Base-by-base conservation (phyloP, 1,140 invertebrate genomes). In the Thalassaphorura encarpata region DNA sequence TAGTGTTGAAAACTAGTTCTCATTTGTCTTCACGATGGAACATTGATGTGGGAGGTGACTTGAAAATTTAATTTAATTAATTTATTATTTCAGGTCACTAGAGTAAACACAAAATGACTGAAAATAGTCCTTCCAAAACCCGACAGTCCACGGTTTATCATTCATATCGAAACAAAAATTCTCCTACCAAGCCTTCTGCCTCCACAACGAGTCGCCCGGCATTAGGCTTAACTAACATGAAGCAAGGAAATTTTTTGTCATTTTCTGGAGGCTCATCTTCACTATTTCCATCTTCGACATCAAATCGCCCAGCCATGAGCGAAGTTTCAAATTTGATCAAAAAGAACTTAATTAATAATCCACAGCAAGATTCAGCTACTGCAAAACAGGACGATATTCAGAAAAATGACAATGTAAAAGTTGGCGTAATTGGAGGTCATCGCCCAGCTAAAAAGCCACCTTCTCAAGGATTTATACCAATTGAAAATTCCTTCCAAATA, bases 181-280 rank as follows among this genome's bases (percentile, higher is more conserved):
- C 45, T 8, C 45, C 45, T 13, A 21, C 28, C 6, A 47, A 47
- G 45, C 18, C 23, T 11, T 47, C 45, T 36, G 26, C 3, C 11
- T 6, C 47, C 26, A 31, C 11, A 42, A 42, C 40, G 18, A 42
- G 19, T 18, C 8, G 18, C 19, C 40, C n/a, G n/a, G n/a, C n/a
- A n/a, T n/a, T 42, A 15, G 6, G 27, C 15, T 31, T 33, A 6
- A 29, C 11, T 33, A 4, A 5, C 13, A 31, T 13, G 3, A 31
- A 26, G 47, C 40, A 36, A 6, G 36, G 52, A 40, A 60, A 56
- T 31, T 56, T 55, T 36, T 60, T 60, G 16, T 60, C 58, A 5
- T 60, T 60, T 40, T 54, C 58, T n/a, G 54, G 54, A 13, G 54
- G 54, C 19, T 56, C 54, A 8, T 15, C 54, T 4, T 56, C 42